Conservation (phyloP, 2,888 invertebrate genomes). For the Elmis aenea region DNA sequence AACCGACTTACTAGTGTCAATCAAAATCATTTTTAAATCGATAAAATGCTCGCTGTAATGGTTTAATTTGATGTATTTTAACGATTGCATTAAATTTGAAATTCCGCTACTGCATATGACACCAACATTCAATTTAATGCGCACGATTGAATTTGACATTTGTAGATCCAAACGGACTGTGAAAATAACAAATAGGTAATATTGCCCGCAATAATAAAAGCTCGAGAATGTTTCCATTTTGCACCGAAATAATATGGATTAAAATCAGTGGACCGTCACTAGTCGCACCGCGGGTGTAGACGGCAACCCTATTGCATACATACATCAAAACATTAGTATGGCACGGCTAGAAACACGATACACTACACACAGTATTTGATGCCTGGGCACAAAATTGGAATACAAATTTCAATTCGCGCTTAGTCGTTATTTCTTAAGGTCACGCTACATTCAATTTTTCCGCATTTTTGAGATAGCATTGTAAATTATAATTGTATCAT, state of each 20-base stretch:
- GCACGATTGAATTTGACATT: slow-evolving; percentile 33
- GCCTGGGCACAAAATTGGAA: slow-evolving; percentile 20
- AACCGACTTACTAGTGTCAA: no score
- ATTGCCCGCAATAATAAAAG: slow-evolving; percentile 36
- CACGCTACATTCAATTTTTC: slow-evolving; percentile 27
- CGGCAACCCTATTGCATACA: slow-evolving; percentile 19
- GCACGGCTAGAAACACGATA: no score
- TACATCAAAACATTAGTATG: slow-evolving; percentile 19
- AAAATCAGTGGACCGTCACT: slow-evolving; percentile 30
- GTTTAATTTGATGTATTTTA: no score
- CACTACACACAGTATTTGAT: slow-evolving; percentile 13
- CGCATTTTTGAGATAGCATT: slow-evolving; percentile 7
- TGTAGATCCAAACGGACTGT: slow-evolving; percentile 36
- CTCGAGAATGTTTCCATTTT: slow-evolving; percentile 36
- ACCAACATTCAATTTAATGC: slow-evolving; percentile 18
- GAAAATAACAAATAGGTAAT: slow-evolving; percentile 39
- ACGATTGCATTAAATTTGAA: no score
- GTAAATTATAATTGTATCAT: slow-evolving; percentile 5
- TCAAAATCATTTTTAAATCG: no score
- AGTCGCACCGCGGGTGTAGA: slow-evolving; percentile 12
- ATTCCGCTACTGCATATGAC: no score
- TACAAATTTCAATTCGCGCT: slow-evolving; percentile 24
- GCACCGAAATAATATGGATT: slow-evolving; percentile 35
- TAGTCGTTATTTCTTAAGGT: slow-evolving; percentile 23
- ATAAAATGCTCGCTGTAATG: no score